Evolutionary conservation across 2,797 vertebrate species (phyloP).

Genomic region (Florisuga fusca): DNA sequence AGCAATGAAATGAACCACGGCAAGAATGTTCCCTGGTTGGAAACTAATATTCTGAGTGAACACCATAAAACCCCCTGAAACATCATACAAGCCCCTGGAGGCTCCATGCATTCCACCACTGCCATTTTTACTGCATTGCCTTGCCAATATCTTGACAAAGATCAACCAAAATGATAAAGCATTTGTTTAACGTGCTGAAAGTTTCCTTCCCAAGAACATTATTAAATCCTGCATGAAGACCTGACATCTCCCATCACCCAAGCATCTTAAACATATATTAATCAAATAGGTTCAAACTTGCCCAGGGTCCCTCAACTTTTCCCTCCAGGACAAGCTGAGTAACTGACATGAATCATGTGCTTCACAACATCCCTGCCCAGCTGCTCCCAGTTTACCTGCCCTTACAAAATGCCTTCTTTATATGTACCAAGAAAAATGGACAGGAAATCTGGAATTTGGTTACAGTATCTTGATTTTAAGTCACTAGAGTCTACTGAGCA

Average conservation of each 20-base stretch:
- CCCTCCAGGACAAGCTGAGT: background rate
- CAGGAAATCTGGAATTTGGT: background rate
- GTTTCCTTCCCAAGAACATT: background rate
- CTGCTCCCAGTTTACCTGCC: background rate
- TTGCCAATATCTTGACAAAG: background rate
- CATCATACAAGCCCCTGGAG: background rate
- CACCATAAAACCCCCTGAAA: background rate
- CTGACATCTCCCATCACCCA: background rate
- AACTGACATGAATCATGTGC: background rate
- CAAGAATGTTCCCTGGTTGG: background rate
- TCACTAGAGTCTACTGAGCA: background rate
- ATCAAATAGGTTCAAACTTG: background rate
- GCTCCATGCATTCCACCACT: background rate
- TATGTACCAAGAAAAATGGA: accelerated
- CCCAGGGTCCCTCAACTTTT: background rate
- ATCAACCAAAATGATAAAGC: background rate
- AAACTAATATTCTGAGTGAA: background rate
- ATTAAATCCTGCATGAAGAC: background rate
- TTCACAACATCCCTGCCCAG: background rate
- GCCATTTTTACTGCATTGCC: background rate
- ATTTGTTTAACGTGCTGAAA: background rate
- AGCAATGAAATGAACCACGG: background rate
- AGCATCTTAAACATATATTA: background rate
- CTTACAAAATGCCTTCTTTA: background rate
- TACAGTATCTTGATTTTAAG: background rate